phyloP scores from a whole-genome alignment of 2,113 vertebrate species.

The Myotis brandtii region DNA sequence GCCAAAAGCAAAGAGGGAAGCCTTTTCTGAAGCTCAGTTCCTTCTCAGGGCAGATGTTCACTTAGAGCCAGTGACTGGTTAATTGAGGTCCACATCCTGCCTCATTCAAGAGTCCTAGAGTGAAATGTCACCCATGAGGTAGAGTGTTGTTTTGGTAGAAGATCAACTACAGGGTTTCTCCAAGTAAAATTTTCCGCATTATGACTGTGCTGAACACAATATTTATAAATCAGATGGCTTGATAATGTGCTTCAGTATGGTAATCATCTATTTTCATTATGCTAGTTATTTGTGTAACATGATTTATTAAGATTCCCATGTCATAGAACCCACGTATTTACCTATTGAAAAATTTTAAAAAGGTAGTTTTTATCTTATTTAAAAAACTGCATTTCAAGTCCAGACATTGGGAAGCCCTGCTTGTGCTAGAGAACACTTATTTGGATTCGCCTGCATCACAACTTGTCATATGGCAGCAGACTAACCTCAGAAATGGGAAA shows the following conservation, averaged over 20 bases:
- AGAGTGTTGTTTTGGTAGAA: not conserved
- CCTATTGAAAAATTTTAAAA: not conserved
- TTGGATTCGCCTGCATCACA: not conserved
- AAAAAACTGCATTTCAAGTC: not conserved
- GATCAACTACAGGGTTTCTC: not conserved
- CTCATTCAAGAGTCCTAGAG: not conserved
- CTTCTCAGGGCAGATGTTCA: not conserved
- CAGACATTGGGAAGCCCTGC: not conserved
- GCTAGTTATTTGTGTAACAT: slow-evolving; percentile 18
- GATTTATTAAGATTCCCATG: slow-evolving; percentile 50
- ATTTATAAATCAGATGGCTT: slow-evolving; percentile 60
- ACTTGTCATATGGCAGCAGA: not conserved
- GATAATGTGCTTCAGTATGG: slow-evolving; percentile 34
- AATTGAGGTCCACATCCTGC: not conserved
- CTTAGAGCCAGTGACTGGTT: not conserved
- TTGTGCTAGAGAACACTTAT: not conserved
- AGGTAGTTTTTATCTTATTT: not conserved
- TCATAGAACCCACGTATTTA: not conserved
- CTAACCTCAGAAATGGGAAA: not conserved
- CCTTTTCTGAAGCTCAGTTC: not conserved
- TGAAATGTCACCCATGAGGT: not conserved
- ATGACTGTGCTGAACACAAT: not conserved
- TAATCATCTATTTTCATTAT: slow-evolving; percentile 53
- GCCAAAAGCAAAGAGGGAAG: not conserved
- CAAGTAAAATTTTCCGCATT: slow-evolving; percentile 5